A percentile compares a stretch with the other conserved stretches of the same genome.
Conservation (phyloP, 1,140 invertebrate species). For the Temnothorax curvispinosus region DNA sequence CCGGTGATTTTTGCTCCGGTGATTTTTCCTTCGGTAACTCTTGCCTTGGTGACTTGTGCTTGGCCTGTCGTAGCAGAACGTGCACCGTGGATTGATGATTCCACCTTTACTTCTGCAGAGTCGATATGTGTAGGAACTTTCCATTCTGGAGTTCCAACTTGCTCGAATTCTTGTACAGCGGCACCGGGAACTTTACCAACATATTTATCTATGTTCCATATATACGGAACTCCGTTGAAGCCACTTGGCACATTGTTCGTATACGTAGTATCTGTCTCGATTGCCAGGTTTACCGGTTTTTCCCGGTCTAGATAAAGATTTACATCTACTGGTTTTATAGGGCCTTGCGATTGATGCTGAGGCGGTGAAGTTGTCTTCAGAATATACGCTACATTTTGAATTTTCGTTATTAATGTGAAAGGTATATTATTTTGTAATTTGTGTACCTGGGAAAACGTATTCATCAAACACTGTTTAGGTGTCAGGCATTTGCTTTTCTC, state of each 20-base stretch:
- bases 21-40: neutral
- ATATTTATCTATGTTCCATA: slow-evolving; percentile 43
- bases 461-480: slow-evolving; percentile 52
- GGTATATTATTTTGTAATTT: slow-evolving; percentile 20
- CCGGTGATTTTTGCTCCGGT: neutral
- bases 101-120: neutral
- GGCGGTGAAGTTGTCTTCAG: neutral
- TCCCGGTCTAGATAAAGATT: neutral
- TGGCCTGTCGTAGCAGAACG: neutral
- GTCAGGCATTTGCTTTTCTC: slow-evolving; percentile 42
- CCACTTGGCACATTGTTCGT: neutral
- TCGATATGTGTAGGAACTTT: neutral
- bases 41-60: neutral
- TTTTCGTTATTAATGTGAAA: neutral
- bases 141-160: neutral
- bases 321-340: neutral
- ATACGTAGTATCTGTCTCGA: neutral
- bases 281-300: neutral
- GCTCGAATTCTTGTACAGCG: no score
- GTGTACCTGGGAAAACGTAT: slow-evolving; percentile 27
- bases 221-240: neutral
- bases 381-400: slow-evolving; percentile 9
- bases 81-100: neutral
- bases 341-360: neutral
- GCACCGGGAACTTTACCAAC: neutral